Base-by-base conservation (phyloP, 2,113 vertebrate genomes). In the Ammodytes marinus region DNA sequence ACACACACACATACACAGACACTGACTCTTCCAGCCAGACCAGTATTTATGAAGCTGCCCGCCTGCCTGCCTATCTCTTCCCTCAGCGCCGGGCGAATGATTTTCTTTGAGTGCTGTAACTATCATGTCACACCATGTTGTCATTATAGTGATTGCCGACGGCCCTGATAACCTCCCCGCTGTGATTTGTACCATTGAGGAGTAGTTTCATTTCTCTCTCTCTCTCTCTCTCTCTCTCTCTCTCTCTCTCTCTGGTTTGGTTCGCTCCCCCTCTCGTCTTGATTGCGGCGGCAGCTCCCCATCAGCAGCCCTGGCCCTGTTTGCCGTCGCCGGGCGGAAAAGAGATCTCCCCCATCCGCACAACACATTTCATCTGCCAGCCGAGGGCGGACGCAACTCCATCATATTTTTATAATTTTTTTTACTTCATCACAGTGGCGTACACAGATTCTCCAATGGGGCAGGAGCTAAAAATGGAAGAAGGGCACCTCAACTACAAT, bases 101-200 rank as follows among this genome's bases (percentile, higher is more conserved):
- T 92, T 91, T 92, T 93, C 90, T 86, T 85, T 90, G 89, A 93
- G 92, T 90, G 90, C 91, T 88, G 88, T 92, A 95, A 94, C 93
- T 93, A 93, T 91, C 93, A 91, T 92, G 93, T 95, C 91, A 92
- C 91, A 89, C 91, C 92, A 90, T 90, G 90, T 92, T 93, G 90
- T 93, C 94, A 93, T 95, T 94, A 93, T 64, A 79, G 82, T 93
- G 92, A 94, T 95, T 93, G 92, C 91, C 84, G 83, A 78, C 90
- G 86, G 83, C 92, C 90, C 86, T 89, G 90, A 93, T 93, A 92
- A 94, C 94, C 91, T 90, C 88, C 88, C 84, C 5, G 80, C 73
- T 68, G 92, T 93, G 90, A 95, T 93, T 93, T 93, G 91, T 91
- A 86, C 89, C 91, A 86, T 84, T 87, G 88, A 91, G 86, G 87